Base-by-base conservation (phyloP, 1,140 invertebrate species). In the Trialeurodes vaporariorum region DNA sequence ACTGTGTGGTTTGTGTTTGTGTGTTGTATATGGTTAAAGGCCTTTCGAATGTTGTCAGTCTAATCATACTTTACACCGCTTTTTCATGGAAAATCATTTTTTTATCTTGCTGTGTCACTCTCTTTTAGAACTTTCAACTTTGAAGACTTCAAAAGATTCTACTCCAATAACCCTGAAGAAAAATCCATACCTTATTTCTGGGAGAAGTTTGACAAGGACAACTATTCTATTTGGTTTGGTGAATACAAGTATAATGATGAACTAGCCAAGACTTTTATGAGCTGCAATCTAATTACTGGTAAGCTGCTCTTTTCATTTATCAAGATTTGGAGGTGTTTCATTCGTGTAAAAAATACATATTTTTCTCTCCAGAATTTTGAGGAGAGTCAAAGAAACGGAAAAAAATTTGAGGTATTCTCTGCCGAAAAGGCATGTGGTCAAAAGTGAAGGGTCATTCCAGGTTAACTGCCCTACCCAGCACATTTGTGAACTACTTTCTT, bases 161-260 rank as follows among this genome's bases (percentile, higher is more conserved):
- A 99, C 78, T 98, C 95, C 60, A 99, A 99, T 75, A 91, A 99
- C 80, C 93, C 97, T 66, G 95, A 93, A 76, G 80, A 84, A 27
- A 89, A 91, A 74, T 98, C 96, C 58, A 88, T 99, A 75, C 93
- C 95, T 1, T 98, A 96, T 77, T 99, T 99, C 83, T 99, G 95
- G 91, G 86, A 97, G 74, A 94, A 98, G 77, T 99, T 99, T 81
- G 98, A 99, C 78, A 82, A 91, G 24, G 89, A 96, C 77, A 87
- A 97, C 79, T 98, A 96, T 80, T 98, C 96, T 62, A 96, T 99
- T 77, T 99, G 97, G 97, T 88, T 86, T 67, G 88, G 92, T 67
- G 93, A 98, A 83, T 99, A 99, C 83, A 98, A 98, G 79, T 98
- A 94, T 78, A 89, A 90, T 67, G 83, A 96, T 70, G 96, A 98